Base-by-base conservation (phyloP, 2,888 invertebrate species). In the Neoascia interrupta region DNA sequence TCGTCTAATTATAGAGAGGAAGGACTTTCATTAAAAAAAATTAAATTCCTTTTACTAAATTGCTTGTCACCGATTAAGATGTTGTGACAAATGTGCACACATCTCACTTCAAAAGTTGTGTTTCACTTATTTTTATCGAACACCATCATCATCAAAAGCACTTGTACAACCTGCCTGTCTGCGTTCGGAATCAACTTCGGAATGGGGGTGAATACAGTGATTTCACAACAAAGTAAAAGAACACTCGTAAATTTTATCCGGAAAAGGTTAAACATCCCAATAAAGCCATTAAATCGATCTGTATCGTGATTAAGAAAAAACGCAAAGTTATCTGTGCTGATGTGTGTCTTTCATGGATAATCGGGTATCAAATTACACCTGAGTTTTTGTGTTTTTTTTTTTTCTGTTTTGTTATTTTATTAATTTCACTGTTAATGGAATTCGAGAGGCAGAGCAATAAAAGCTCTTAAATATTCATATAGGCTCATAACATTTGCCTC, bases 381-480 rank as follows among this genome's bases (percentile, higher is more conserved):
- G 2, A 31, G 19, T 16, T 18, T n/a, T 39, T 11, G 45, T 37
- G n/a, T 15, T 31, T 60, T 66, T 74, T n/a, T n/a, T n/a, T n/a
- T n/a, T n/a, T n/a, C n/a, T n/a, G n/a, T n/a, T n/a, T n/a, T n/a
- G n/a, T n/a, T n/a, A n/a, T n/a, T n/a, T n/a, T n/a, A n/a, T n/a
- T 61, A 61, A 56, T 75, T 69, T 56, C 49, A 47, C 41, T 61
- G 26, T 49, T 56, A 69, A 75, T 75, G 61, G 60, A 47, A 43
- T 37, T 28, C 41, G 28, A 49, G 49, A 47, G 13, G 36, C n/a
- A 47, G 23, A 10, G 41, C 60, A 39, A 56, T 75, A 75, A 75
- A 75, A 34, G 13, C 13, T 28, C 37, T 53, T 64, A 74, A 60
- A 74, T 63, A 68, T 68, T 61, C 74, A 75, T 68, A 66, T 13